Base-by-base conservation (phyloP, 2,888 invertebrate species). In the Piscicola geometra region DNA sequence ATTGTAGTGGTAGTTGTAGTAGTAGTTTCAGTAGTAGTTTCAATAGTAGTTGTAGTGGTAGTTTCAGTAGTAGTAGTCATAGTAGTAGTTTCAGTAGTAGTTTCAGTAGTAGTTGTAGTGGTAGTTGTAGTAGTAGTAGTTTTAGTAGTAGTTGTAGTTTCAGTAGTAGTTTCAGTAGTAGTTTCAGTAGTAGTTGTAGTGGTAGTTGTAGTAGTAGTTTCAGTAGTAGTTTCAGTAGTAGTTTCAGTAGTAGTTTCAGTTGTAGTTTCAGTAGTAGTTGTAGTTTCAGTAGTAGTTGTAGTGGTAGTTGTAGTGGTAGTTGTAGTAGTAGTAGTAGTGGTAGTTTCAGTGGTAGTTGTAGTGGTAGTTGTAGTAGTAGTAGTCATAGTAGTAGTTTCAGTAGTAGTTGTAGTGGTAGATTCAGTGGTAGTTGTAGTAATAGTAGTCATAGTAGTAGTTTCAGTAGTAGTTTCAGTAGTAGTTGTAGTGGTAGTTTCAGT, bases 251-350 rank as follows among this genome's bases (percentile, higher is more conserved):
- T 73, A 73, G 74, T 73, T 72, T 71, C 71, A 73, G 74, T 73
- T 72, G 74, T 73, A 73, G 74, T 68, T 72, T 71, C 71, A 73
- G 66, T 68, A 73, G 71, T 33, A 70, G 74, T 33, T 18, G 74
- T 35, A 30, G 32, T 12, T 41, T 25, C 30, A 69, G 35, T 32
- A 76, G 83, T 83, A 3, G 81, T 64, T 12, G 64, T 30, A 64
- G 64, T 30, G 21, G 64, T 30, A 64, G 64, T 30, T 12, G 64
- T 30, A 64, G 64, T 30, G 21, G 64, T 30, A 64, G 64, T 30
- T 12, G 64, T 30, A 64, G 64, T 30, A 64, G 64, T 30, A 64
- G 64, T 30, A 64, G 64, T 30, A 64, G 64, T 30, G 21, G 64
- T 30, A 64, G 64, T 21, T 12, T 5, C 21, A 64, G 64, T 64